Evolutionary conservation across 2,888 invertebrate genomes (phyloP), one percentile per base, ranked within the genome.

Genomic region (Meteorus colon): DNA sequence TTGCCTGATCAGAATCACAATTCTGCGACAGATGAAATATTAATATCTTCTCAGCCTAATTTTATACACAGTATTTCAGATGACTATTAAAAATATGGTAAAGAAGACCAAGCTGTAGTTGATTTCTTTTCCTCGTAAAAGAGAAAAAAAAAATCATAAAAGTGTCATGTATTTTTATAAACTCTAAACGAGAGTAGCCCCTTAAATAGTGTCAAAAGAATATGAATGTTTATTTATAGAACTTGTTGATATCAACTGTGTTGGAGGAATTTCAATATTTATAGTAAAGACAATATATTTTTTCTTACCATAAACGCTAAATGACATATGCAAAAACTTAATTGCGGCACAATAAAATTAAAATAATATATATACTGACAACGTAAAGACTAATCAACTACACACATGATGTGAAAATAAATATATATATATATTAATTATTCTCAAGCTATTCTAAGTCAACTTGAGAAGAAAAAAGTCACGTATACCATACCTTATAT

Each of bases 251-350:
- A 41, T 34, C 5, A 6, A 8, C 41, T 41, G 12, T 41, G 41
- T 41, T 34, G 12, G 12, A 41, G 12, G 12, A 41, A 12, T 8
- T 41, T 41, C 12, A 63, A 63, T 63, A 62, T 24, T 24, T 62
- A 62, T 62, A 27, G 27, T 27, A 24, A 62, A 31, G 2, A 63
- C n/a, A 63, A 63, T 63, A 27, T 62, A 6, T 31, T 31, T 63
- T 63, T 34, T 29, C 16, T 63, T 31, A 2, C 4, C n/a, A 48
- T 16, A 63, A 37, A 37, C 12, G 65, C 37, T 5, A 41, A 65
- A 37, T 37, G 65, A 65, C 65, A 65, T 55, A 19, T 37, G 41
- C 65, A 65, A 65, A 37, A 65, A 65, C 10, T 12, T 37, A 65
- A 65, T 63, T 63, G 34, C 63, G 34, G 34, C 31, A 31, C 34